Evolutionary conservation across 2,888 invertebrate genomes (phyloP).

Genomic region (Parnassius glacialis): DNA sequence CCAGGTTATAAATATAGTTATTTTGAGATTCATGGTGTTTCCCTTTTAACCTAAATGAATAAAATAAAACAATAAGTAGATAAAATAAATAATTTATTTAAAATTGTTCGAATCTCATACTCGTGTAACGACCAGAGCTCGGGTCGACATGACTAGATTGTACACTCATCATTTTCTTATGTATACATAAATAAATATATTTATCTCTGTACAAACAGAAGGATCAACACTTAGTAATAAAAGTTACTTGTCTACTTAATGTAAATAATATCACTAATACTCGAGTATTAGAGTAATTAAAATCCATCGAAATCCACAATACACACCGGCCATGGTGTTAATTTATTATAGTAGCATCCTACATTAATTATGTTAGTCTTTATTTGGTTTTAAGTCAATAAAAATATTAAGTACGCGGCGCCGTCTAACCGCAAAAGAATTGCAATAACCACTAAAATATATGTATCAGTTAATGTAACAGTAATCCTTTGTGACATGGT

Average conservation of each 20-base stretch:
- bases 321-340: constrained; percentile 69
- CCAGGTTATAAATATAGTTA: constrained; percentile 76
- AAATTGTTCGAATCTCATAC: constrained; percentile 66
- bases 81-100: constrained; percentile 79
- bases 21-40: constrained; percentile 61
- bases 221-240: constrained; percentile 75
- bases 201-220: constrained; percentile 76
- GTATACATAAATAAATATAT: constrained; percentile 68
- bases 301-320: constrained; percentile 74
- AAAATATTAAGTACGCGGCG: constrained; percentile 46
- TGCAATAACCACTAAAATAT: constrained; percentile 5
- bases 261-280: constrained; percentile 77
- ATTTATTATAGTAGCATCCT: constrained; percentile 62
- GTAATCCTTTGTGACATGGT: too few relatives aligned
- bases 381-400: constrained; percentile 61
- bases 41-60: constrained; percentile 28
- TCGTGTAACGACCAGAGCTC: constrained; percentile 71
- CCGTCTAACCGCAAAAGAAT: constrained; percentile 40
- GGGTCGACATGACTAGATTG: constrained; percentile 77
- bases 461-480: constrained; percentile 11
- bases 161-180: constrained; percentile 76
- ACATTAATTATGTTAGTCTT: constrained; percentile 74
- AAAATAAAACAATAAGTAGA: constrained; percentile 56
- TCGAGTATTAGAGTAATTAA: constrained; percentile 79
- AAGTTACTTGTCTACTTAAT: constrained; percentile 75